Evolutionary conservation across 2,113 vertebrate genomes (phyloP), one percentile per base, ranked within the genome.

Genomic region (Laticauda laticaudata): DNA sequence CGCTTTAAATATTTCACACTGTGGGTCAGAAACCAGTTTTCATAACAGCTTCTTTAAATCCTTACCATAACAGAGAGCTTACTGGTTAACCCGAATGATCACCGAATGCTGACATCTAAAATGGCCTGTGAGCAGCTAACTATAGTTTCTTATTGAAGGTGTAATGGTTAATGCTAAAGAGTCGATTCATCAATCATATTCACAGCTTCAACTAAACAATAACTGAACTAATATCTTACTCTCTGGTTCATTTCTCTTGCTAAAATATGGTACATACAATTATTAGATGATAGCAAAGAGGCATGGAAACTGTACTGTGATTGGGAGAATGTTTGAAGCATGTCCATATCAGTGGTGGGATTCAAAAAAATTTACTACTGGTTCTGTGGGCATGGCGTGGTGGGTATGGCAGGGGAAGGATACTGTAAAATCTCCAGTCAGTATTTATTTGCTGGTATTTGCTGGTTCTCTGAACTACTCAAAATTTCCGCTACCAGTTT

Each of bases 161-260:
- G 48, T 90, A 26, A 39, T 20, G 59, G 23, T 90, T 92, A 92
- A 93, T 39, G 51, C 56, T 39, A 92, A 90, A 89, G 24, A 56
- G 18, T n/a, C 0, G 87, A 91, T 59, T 94, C 24, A 93, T 57
- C 26, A 61, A 7, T 4, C 2, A 26, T 34, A 64, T 29, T 93
- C 39, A 59, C 93, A 57, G 5, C 91, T 54, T 6, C 29, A 20
- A 12, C 86, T 14, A 12, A 88, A 53, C 86, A 87, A 29, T 87
- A 48, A 48, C 45, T 29, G 24, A 51, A 43, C 26, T 88, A n/a
- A 4, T 54, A 54, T 88, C 29, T 54, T 54, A 53, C 15, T n/a
- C 26, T 54, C 29, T 29, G 26, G 15, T 8, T 7, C 3, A 88
- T 20, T 34, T 39, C 34, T 39, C 69, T 81, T 39, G 15, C 34